These are phyloP conservation scores for Hyles vespertilio DNA, from an alignment of 1,140 invertebrate genomes.

Conservation along the genomic window DNA sequence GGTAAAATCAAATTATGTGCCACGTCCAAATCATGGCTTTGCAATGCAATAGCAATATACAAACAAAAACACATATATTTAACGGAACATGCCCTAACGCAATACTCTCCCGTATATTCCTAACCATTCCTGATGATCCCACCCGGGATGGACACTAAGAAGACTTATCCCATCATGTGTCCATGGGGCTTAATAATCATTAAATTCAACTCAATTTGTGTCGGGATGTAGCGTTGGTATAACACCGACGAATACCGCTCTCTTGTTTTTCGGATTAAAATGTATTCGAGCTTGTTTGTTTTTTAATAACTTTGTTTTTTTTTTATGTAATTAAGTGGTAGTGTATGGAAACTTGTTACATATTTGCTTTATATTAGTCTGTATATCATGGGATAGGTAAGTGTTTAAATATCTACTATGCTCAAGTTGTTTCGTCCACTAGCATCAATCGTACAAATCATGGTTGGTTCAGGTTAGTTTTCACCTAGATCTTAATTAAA, in stretches of 20 bases:
- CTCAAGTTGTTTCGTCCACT: too few species aligned
- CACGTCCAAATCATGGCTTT: too few species aligned
- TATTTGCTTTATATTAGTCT: too few species aligned
- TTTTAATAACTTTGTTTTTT: neutral
- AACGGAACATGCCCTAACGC: neutral
- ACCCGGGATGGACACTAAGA: conserved; percentile 43
- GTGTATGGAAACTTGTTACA: too few species aligned
- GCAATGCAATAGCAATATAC: too few species aligned
- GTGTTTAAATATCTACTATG: too few species aligned
- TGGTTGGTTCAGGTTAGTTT: too few species aligned
- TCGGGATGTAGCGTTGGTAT: conserved; percentile 11
- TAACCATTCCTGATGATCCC: conserved; percentile 29
- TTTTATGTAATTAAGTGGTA: too few species aligned
- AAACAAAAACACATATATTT: neutral
- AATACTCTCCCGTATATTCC: conserved; percentile 18
- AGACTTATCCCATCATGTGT: conserved; percentile 33
- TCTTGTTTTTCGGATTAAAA: conserved; percentile 6
- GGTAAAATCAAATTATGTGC: too few species aligned
- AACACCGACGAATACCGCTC: neutral
- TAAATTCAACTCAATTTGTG: conserved; percentile 46
- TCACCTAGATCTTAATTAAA: too few species aligned
- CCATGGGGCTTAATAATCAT: conserved; percentile 39
- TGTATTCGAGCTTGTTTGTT: neutral
- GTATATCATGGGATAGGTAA: too few species aligned
- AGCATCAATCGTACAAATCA: too few species aligned